Evolutionary conservation across 1,140 invertebrate species (phyloP).

Genomic region (Acyrthosiphon pisum): DNA sequence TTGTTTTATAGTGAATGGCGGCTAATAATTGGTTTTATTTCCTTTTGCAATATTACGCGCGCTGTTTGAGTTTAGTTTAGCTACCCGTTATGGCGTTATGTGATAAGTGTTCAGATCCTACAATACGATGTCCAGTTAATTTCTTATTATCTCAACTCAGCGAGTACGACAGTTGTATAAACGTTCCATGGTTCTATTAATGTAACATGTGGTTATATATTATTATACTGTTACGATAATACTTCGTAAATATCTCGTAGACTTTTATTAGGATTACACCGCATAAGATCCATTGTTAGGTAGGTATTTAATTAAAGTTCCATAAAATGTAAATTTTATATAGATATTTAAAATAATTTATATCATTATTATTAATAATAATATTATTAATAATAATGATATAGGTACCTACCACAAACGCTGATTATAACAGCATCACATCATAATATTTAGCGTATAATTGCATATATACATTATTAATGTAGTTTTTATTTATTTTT

Average conservation of each 20-base stretch:
- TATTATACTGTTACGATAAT: background rate
- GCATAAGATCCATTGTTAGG: background rate
- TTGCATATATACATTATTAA: background rate
- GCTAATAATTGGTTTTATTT: background rate
- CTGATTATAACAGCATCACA: background rate
- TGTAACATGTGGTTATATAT: background rate
- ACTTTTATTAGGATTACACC: background rate
- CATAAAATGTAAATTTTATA: background rate
- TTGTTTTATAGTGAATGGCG: background rate
- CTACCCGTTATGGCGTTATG: background rate
- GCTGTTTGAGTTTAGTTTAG: background rate
- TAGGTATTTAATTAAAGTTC: slow-evolving; percentile 8
- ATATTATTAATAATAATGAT: background rate
- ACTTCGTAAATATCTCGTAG: background rate
- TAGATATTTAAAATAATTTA: background rate
- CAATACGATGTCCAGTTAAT: background rate
- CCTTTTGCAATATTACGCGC: background rate
- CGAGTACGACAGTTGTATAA: background rate
- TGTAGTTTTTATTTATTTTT: background rate
- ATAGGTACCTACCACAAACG: background rate
- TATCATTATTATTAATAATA: background rate
- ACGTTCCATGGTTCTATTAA: background rate
- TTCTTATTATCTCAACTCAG: background rate
- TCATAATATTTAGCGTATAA: background rate
- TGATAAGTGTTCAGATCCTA: background rate